Evolutionary conservation across 2,797 vertebrate genomes (phyloP).

Genomic region (Enteromius mattozi): DNA sequence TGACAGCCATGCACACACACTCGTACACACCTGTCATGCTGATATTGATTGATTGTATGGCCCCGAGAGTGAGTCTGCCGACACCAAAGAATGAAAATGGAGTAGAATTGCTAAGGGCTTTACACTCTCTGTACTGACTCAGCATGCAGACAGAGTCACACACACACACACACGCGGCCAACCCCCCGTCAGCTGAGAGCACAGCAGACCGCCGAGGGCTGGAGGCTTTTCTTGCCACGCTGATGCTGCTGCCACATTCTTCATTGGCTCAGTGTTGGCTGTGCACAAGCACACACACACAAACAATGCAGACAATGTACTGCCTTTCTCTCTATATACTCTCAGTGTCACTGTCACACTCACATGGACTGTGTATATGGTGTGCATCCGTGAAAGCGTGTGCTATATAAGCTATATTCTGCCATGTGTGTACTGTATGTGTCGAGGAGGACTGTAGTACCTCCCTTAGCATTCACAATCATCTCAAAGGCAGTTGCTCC

Average conservation of each 20-base stretch:
- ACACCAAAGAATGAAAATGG: constrained; percentile 56
- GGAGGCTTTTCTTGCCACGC: constrained; percentile 42
- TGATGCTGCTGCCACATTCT: constrained; percentile 49
- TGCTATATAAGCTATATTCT: constrained; percentile 15
- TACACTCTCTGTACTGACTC: constrained; percentile 61
- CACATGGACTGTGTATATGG: background rate
- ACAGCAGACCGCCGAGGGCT: constrained; percentile 23
- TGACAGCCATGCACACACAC: constrained; percentile 17
- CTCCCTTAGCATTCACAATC: background rate
- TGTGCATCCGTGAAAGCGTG: background rate
- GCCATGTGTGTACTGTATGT: background rate
- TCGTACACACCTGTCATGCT: constrained; percentile 56
- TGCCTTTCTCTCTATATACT: constrained; percentile 15
- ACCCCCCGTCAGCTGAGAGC: constrained; percentile 39
- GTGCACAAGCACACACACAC: background rate
- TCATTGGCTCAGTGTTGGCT: constrained; percentile 38
- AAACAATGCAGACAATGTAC: constrained; percentile 1
- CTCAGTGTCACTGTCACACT: background rate
- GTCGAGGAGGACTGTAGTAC: background rate
- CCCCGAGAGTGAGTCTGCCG: constrained; percentile 55
- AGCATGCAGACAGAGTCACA: constrained; percentile 59
- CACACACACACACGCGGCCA: constrained; percentile 22
- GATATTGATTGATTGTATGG: constrained; percentile 60
- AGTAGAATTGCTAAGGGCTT: constrained; percentile 60
- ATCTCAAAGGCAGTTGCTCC: background rate